Percentiles rank a stretch among this genome's conserved stretches.
Conservation (phyloP, 2,113 vertebrate species). For the Spheniscus mendiculus region DNA sequence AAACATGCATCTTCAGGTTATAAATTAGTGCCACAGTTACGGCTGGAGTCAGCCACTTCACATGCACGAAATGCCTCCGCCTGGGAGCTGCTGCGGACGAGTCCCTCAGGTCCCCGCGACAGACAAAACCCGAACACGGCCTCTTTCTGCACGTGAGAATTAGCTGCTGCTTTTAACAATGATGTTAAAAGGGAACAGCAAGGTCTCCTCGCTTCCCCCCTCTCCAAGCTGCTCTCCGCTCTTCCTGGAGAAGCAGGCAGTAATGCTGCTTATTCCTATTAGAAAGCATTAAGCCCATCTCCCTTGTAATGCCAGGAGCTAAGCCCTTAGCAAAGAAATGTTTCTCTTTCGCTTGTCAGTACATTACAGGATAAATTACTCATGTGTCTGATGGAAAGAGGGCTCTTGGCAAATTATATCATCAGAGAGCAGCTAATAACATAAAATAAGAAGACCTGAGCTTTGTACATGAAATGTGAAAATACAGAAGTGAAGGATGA, state of each 20-base stretch:
- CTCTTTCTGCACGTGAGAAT: background rate
- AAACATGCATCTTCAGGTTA: background rate
- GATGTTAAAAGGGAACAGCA: background rate
- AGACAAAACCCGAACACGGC: fast-evolving
- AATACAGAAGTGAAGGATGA: background rate
- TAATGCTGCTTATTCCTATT: background rate
- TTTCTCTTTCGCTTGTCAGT: background rate
- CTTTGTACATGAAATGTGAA: background rate
- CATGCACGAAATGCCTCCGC: background rate
- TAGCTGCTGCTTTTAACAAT: background rate
- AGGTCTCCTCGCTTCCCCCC: background rate
- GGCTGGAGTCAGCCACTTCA: background rate
- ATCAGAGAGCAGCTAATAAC: background rate
- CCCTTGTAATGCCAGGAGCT: background rate
- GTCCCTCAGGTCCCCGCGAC: background rate
- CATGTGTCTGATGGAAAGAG: background rate
- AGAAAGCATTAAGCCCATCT: background rate
- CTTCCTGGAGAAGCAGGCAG: background rate
- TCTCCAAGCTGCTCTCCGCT: background rate
- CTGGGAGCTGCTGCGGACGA: background rate
- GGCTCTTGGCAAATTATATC: background rate
- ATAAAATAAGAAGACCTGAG: background rate
- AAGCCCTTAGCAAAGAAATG: background rate
- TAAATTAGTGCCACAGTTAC: background rate
- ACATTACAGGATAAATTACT: background rate